Evolutionary conservation across 2,113 vertebrate species (phyloP).

Genomic region (Boleophthalmus pectinirostris): DNA sequence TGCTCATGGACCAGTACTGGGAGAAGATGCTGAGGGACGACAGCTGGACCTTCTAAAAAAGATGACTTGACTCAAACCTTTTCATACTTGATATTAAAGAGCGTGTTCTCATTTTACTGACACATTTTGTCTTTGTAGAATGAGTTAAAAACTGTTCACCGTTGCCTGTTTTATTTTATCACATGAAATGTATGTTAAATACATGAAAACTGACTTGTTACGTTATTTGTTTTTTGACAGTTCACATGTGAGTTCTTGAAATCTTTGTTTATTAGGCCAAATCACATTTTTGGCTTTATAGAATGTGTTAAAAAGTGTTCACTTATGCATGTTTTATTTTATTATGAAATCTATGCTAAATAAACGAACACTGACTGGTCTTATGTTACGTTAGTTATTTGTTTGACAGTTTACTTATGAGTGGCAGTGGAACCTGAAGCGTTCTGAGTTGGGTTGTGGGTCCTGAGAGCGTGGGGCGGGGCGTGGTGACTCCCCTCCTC

Average conservation of each 20-base stretch:
- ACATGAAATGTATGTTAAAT: not conserved
- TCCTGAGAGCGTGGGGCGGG: not conserved
- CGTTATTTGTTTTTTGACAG: no score
- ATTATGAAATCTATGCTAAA: no score
- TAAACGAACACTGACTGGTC: no score
- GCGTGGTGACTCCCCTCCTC: not conserved
- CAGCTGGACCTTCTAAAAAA: constrained; percentile 42
- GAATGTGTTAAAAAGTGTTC: no score
- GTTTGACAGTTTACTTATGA: no score
- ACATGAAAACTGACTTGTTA: not conserved
- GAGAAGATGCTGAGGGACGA: constrained; percentile 64
- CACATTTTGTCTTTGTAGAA: not conserved
- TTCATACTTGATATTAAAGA: not conserved
- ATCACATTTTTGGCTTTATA: no score
- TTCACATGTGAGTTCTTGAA: not conserved
- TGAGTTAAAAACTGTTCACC: not conserved
- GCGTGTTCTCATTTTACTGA: not conserved
- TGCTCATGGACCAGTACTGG: constrained; percentile 83
- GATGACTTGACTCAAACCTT: not conserved
- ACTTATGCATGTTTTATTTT: no score
- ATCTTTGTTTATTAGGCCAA: no score
- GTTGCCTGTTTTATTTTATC: not conserved
- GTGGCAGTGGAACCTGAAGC: no score
- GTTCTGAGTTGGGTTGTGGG: no score
- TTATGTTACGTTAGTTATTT: no score